These are phyloP conservation scores for Smutsia temminckii DNA, from an alignment of 2,797 vertebrate genomes.

Conservation along the genomic window DNA sequence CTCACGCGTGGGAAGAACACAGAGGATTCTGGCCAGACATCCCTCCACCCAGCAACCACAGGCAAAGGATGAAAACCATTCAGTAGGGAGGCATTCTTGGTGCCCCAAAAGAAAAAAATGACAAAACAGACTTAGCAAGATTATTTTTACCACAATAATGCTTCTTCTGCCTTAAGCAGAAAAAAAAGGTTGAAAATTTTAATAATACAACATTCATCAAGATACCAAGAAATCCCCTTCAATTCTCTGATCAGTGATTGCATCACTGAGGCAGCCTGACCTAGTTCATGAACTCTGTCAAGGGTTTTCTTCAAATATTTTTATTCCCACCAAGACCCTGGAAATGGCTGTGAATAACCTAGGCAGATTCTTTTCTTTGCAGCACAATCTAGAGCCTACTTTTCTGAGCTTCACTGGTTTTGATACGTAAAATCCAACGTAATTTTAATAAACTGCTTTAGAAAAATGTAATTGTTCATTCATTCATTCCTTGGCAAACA, in stretches of 20 bases:
- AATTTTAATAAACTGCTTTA: conserved; percentile 3
- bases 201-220: not conserved
- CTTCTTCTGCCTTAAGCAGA: not conserved
- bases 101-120: not conserved
- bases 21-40: not conserved
- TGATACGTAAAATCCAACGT: not conserved
- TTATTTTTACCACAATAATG: not conserved
- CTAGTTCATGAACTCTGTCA: not conserved
- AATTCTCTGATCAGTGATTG: not conserved
- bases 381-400: not conserved
- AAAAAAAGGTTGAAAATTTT: not conserved
- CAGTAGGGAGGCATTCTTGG: not conserved
- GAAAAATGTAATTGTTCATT: not conserved
- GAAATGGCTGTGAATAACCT: not conserved
- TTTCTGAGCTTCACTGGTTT: not conserved
- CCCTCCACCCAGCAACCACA: not conserved
- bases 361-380: not conserved
- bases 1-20: not conserved
- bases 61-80: not conserved
- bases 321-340: not conserved
- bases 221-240: not conserved
- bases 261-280: not conserved
- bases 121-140: not conserved
- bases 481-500: not conserved
- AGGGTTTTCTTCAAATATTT: not conserved